A percentile compares a stretch with the other conserved stretches of the same genome.
These are phyloP conservation scores for Bubo bubo DNA, from an alignment of 2,113 vertebrate species.

Conservation along the genomic window DNA sequence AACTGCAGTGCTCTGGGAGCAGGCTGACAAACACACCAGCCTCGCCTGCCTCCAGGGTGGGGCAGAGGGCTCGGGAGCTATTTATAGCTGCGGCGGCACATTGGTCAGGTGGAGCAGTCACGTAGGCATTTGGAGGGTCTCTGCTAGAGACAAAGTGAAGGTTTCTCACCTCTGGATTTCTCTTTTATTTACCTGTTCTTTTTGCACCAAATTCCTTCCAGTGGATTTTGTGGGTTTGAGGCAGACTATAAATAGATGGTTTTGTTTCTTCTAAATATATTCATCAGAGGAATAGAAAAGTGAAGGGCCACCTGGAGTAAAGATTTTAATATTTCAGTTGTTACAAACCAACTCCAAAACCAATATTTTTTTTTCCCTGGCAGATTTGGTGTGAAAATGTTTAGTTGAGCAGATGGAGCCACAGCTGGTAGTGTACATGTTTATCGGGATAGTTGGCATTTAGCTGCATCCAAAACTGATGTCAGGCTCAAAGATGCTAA, in stretches of 20 bases:
- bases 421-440: conserved; percentile 86
- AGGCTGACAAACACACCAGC: not conserved
- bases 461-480: conserved; percentile 78
- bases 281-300: conserved; percentile 50
- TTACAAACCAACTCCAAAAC: conserved; percentile 83
- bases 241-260: not conserved
- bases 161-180: not conserved
- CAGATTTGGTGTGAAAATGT: conserved; percentile 79
- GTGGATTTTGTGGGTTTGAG: not conserved
- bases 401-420: conserved; percentile 85
- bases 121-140: not conserved
- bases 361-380: conserved; percentile 66
- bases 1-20: not conserved
- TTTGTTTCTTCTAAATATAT: conserved; percentile 39
- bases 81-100: not conserved
- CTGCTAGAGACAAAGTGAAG: not conserved
- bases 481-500: conserved; percentile 75
- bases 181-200: not conserved
- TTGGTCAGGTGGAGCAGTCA: not conserved
- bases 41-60: not conserved
- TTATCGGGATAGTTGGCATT: conserved; percentile 81
- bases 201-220: not conserved
- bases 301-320: conserved; percentile 80
- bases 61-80: not conserved
- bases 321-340: conserved; percentile 86